phyloP scores from a whole-genome alignment of 2,113 vertebrate genomes.

The Fulica atra region DNA sequence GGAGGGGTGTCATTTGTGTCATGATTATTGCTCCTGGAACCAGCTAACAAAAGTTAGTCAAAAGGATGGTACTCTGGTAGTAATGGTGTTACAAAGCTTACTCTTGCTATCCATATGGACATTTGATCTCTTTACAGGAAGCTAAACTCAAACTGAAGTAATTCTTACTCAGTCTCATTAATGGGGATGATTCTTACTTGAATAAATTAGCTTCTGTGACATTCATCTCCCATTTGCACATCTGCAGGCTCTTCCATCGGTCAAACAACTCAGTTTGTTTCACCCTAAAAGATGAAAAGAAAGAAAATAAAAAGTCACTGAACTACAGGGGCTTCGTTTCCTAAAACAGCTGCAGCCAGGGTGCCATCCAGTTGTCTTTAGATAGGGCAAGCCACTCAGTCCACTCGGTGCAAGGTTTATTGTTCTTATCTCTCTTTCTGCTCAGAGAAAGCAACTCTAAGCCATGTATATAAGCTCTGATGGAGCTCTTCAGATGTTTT shows the following conservation, averaged over 20 bases:
- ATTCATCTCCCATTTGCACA: constrained; percentile 93
- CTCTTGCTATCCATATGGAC: neutral
- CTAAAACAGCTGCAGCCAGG: neutral
- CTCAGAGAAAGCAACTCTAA: neutral
- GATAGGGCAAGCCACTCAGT: neutral
- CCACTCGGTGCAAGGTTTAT: neutral
- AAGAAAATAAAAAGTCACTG: neutral
- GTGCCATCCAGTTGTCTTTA: neutral
- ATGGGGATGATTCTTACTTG: constrained; percentile 80
- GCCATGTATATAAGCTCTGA: neutral
- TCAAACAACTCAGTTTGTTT: constrained; percentile 96
- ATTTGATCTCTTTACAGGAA: neutral
- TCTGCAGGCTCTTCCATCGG: constrained; percentile 92
- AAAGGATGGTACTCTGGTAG: neutral
- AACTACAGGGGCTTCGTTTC: neutral
- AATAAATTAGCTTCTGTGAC: constrained; percentile 89
- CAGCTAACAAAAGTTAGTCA: neutral
- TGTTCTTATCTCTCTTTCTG: neutral
- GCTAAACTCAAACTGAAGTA: neutral
- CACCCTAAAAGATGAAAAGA: constrained; percentile 79
- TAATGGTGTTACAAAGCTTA: neutral
- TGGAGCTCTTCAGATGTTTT: neutral
- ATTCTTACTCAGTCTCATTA: neutral
- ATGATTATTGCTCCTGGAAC: neutral
- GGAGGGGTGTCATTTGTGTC: neutral